phyloP scores from a whole-genome alignment of 2,113 vertebrate species.

The Scophthalmus maximus region DNA sequence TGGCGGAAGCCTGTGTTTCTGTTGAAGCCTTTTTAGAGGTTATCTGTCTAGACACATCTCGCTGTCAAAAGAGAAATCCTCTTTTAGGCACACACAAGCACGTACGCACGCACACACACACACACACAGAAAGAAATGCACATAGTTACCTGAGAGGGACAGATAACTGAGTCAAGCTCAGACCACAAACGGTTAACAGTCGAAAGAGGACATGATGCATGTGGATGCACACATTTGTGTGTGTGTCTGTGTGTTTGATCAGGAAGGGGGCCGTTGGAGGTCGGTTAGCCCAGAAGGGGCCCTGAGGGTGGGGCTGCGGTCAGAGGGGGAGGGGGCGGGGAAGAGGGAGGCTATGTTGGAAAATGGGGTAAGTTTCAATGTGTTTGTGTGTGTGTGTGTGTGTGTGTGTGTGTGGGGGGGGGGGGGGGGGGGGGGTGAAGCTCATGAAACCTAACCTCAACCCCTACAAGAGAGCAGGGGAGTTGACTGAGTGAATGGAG shows the following conservation, averaged over 20 bases:
- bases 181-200: conserved; percentile 85
- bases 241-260: conserved; percentile 67
- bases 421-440: neutral
- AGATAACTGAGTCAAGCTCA: conserved; percentile 78
- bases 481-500: conserved; percentile 34
- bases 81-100: conserved; percentile 10
- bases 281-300: conserved; percentile 83
- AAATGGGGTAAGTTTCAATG: conserved; percentile 66
- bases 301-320: conserved; percentile 75
- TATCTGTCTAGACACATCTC: conserved; percentile 65
- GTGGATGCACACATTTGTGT: conserved; percentile 57
- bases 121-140: conserved; percentile 24
- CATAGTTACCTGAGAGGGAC: conserved; percentile 73
- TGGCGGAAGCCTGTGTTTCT: conserved; percentile 55
- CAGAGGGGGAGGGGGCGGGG: conserved; percentile 52
- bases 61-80: conserved; percentile 57
- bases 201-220: conserved; percentile 73
- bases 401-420: neutral
- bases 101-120: conserved; percentile 31
- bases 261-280: conserved; percentile 85
- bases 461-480: conserved; percentile 15
- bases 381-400: conserved; percentile 20
- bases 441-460: conserved; percentile 54
- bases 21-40: conserved; percentile 31
- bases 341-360: conserved; percentile 46